Evolutionary conservation across 2,888 invertebrate genomes (phyloP).

Genomic region (Lepas anatifera): DNA sequence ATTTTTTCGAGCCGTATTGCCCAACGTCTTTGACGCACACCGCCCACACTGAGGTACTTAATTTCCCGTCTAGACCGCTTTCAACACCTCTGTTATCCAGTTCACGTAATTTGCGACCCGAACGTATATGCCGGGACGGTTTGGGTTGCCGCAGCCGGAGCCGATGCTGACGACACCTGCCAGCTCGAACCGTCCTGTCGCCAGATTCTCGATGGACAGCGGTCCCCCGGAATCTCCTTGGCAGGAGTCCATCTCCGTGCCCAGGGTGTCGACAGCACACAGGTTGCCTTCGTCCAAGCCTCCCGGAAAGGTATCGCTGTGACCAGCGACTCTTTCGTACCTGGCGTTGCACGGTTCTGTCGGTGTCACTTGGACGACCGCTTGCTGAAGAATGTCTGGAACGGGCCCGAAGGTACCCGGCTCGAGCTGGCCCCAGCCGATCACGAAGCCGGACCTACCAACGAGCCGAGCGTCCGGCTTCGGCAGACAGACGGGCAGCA

Average conservation of each 20-base stretch:
- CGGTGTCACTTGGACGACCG: constrained; percentile 12
- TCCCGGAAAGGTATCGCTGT: not conserved
- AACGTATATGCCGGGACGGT: no score
- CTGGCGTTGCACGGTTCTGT: not conserved
- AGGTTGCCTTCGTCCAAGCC: constrained; percentile 16
- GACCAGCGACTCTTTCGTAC: not conserved
- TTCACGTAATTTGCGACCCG: no score
- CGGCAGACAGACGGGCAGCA: constrained; percentile 22
- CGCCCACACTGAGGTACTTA: no score
- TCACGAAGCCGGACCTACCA: constrained; percentile 9
- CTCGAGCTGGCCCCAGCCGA: constrained; percentile 19
- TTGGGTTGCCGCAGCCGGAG: no score
- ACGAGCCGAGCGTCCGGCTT: not conserved
- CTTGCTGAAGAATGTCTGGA: constrained; percentile 15
- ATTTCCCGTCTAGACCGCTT: no score
- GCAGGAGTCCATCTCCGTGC: constrained; percentile 18
- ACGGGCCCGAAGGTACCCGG: not conserved
- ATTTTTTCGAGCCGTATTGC: no score
- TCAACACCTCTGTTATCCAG: no score
- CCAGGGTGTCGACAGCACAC: constrained; percentile 15
- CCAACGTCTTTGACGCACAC: no score
- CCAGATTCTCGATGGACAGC: no score
- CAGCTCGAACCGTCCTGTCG: no score
- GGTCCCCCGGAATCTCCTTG: constrained; percentile 24
- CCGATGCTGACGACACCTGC: no score